A percentile compares a stretch with the other conserved stretches of the same genome.
Conservation (phyloP, 2,113 vertebrate genomes). For the Lamprologus sp. region DNA sequence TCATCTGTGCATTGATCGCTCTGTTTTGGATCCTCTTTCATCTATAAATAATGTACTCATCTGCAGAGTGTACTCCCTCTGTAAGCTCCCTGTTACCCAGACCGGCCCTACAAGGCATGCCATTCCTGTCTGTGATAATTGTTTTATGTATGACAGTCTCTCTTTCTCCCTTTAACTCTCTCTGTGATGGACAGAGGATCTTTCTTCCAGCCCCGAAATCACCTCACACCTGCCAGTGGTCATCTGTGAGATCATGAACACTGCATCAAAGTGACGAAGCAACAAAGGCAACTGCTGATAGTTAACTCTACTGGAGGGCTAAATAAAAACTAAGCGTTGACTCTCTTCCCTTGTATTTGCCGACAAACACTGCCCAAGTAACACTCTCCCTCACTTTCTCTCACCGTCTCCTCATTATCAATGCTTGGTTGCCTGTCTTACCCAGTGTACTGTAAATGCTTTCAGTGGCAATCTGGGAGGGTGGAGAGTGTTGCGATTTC, state of each 20-base stretch:
- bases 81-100: background rate
- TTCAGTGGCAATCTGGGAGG: slow-evolving; percentile 62
- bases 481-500: slow-evolving; percentile 63
- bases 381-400: background rate
- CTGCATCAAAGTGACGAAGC: background rate
- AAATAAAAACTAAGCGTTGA: slow-evolving; percentile 22
- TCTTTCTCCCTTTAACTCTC: background rate
- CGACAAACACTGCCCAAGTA: background rate
- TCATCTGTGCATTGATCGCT: slow-evolving; percentile 56
- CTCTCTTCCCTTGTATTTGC: background rate
- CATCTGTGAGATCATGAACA: slow-evolving; percentile 13
- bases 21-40: slow-evolving; percentile 59
- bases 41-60: slow-evolving; percentile 67
- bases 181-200: background rate
- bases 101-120: slow-evolving; percentile 17
- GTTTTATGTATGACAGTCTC: slow-evolving; percentile 34
- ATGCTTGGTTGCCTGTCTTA: slow-evolving; percentile 61
- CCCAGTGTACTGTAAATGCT: slow-evolving; percentile 68
- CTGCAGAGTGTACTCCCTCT: slow-evolving; percentile 22
- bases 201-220: background rate
- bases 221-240: background rate
- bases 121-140: slow-evolving; percentile 48
- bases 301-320: background rate
- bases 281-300: background rate
- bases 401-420: slow-evolving; percentile 51